Conservation (phyloP, 2,888 invertebrate genomes). For the Craniophora ligustri region DNA sequence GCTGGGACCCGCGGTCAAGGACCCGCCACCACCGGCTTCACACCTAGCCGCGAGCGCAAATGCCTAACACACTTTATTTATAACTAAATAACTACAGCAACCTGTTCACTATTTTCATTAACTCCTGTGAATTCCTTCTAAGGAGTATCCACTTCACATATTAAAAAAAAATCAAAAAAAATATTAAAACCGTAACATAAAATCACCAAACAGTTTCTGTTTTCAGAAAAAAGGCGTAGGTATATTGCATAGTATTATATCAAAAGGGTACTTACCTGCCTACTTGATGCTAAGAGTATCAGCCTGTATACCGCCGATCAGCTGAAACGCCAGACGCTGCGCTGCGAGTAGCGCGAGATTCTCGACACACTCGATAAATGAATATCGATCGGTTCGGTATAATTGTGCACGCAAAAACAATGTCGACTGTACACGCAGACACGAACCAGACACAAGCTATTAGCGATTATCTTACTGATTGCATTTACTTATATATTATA, state of each 20-base stretch:
- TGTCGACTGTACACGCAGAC: conserved; percentile 39
- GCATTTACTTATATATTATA: too few relatives aligned
- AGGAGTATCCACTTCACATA: too few relatives aligned
- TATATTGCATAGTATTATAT: too few relatives aligned
- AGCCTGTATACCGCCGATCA: conserved; percentile 38
- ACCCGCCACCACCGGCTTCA: conserved; percentile 27
- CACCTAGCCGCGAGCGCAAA: conserved; percentile 11
- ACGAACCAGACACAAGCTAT: conserved; percentile 18
- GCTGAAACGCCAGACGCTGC: conserved; percentile 39
- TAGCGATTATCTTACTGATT: conserved; percentile 40
- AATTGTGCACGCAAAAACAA: conserved; percentile 63
- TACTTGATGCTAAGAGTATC: too few relatives aligned
- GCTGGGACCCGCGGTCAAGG: conserved; percentile 49
- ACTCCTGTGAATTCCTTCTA: too few relatives aligned
- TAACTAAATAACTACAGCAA: background rate
- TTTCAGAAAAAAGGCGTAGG: too few relatives aligned
- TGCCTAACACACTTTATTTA: conserved; percentile 8
- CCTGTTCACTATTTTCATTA: background rate
- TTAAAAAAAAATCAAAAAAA: too few relatives aligned
- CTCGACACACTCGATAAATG: conserved; percentile 58
- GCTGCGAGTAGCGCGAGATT: conserved; percentile 44
- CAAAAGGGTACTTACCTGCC: too few relatives aligned
- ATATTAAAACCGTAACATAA: too few relatives aligned
- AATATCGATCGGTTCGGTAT: conserved; percentile 67
- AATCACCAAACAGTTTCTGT: too few relatives aligned